Conservation (phyloP, 2,888 invertebrate genomes). For the Thyatira batis region DNA sequence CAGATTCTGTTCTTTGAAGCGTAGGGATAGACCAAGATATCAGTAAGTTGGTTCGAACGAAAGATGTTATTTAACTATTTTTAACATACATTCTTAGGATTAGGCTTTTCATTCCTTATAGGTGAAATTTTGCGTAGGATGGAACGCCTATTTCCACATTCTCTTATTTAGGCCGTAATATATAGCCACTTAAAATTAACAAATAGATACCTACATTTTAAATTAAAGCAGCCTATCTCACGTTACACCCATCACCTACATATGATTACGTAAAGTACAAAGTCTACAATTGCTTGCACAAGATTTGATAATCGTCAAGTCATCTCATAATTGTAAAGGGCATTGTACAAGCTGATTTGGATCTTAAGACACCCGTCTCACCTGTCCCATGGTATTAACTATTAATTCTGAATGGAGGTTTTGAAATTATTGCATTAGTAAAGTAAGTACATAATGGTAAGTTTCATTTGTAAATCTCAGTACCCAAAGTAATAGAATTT, state of each 20-base stretch:
- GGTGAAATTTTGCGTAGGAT: too few relatives aligned
- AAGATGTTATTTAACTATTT: too few relatives aligned
- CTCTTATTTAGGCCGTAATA: too few relatives aligned
- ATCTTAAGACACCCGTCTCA: constrained; percentile 9
- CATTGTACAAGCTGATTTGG: constrained; percentile 9
- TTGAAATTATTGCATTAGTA: background rate
- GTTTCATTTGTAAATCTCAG: too few relatives aligned
- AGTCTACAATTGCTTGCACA: constrained; percentile 2
- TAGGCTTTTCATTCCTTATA: too few relatives aligned
- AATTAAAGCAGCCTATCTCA: too few relatives aligned
- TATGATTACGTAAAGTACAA: constrained; percentile 1
- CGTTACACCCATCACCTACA: too few relatives aligned
- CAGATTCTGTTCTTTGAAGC: background rate
- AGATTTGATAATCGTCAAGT: background rate
- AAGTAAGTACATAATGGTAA: background rate
- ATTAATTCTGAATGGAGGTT: background rate
- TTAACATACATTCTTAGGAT: too few relatives aligned
- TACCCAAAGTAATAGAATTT: too few relatives aligned
- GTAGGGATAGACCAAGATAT: background rate
- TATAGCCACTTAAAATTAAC: too few relatives aligned
- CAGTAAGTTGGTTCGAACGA: background rate
- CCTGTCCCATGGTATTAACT: background rate
- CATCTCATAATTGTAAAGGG: constrained; percentile 6
- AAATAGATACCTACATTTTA: too few relatives aligned
- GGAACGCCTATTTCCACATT: too few relatives aligned